Conservation (phyloP, 2,113 vertebrate genomes). For the Hippocampus zosterae region DNA sequence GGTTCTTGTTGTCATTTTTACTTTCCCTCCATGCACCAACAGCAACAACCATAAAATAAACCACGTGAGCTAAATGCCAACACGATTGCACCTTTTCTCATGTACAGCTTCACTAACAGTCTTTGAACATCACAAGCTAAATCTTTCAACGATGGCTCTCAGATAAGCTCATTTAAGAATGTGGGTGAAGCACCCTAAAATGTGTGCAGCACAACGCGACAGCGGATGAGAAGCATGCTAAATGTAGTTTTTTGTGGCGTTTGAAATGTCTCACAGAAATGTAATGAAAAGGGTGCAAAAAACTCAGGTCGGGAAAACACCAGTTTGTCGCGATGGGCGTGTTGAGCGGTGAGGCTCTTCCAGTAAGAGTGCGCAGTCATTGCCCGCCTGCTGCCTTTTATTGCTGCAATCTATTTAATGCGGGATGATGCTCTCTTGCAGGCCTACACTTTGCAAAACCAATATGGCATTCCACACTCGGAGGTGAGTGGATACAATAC, state of each 20-base stretch:
- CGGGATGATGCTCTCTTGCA: slow-evolving; percentile 57
- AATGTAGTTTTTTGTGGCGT: background rate
- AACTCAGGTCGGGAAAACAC: background rate
- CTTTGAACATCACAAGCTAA: background rate
- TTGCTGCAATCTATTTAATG: slow-evolving; percentile 54
- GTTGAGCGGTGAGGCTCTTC: slow-evolving; percentile 34
- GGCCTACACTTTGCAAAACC: slow-evolving; percentile 92
- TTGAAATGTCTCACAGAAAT: background rate
- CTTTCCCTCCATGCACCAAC: background rate
- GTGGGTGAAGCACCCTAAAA: background rate
- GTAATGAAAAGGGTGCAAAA: background rate
- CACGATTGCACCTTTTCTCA: background rate
- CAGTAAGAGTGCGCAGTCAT: slow-evolving; percentile 52
- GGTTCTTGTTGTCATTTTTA: too few species aligned
- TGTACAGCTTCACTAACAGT: background rate
- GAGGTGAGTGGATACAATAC: slow-evolving; percentile 75
- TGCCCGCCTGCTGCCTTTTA: slow-evolving; percentile 38
- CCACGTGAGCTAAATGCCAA: background rate
- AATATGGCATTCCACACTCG: slow-evolving; percentile 89
- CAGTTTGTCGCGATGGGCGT: background rate
- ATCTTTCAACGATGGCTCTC: background rate
- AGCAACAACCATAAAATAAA: background rate
- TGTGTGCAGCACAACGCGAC: background rate
- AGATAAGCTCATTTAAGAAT: background rate
- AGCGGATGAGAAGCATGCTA: background rate